Conservation (phyloP, 2,797 vertebrate genomes). For the Myotis daubentonii region DNA sequence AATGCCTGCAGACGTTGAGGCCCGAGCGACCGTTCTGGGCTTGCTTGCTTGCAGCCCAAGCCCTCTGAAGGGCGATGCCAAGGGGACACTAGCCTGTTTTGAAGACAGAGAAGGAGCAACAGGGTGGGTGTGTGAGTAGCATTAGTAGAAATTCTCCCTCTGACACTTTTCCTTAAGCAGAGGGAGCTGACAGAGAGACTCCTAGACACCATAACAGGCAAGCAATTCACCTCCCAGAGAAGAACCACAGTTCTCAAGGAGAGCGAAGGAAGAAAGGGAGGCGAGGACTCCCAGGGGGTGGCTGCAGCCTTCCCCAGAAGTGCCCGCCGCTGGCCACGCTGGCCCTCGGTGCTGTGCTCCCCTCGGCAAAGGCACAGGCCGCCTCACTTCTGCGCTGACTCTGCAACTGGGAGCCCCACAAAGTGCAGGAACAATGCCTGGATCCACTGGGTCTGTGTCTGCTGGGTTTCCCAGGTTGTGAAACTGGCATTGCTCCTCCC, state of each 20-base stretch:
- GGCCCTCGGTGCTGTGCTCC: not conserved
- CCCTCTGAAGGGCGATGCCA: not conserved
- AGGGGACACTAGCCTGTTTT: not conserved
- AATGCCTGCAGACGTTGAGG: not conserved
- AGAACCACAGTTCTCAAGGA: not conserved
- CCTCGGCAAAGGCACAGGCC: not conserved
- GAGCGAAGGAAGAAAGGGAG: not conserved
- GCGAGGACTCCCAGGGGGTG: not conserved
- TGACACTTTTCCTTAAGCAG: not conserved
- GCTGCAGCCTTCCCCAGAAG: not conserved
- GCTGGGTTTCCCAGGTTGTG: not conserved
- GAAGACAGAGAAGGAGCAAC: not conserved
- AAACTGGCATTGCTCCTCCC: not conserved
- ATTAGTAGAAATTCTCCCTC: slow-evolving; percentile 27
- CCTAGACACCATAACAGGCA: not conserved
- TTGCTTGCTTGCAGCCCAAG: not conserved
- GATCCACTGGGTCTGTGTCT: not conserved
- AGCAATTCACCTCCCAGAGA: slow-evolving; percentile 50
- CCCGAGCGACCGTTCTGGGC: not conserved
- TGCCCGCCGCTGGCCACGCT: not conserved
- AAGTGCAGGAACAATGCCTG: rapidly evolving
- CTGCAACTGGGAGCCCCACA: not conserved
- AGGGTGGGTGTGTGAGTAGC: not conserved
- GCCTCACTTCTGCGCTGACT: not conserved
- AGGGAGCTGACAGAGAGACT: slow-evolving; percentile 15